Percentiles rank a stretch among this genome's conserved stretches.
Evolutionary conservation across 1,140 invertebrate genomes (phyloP).

Genomic region (Sinonovacula constricta): DNA sequence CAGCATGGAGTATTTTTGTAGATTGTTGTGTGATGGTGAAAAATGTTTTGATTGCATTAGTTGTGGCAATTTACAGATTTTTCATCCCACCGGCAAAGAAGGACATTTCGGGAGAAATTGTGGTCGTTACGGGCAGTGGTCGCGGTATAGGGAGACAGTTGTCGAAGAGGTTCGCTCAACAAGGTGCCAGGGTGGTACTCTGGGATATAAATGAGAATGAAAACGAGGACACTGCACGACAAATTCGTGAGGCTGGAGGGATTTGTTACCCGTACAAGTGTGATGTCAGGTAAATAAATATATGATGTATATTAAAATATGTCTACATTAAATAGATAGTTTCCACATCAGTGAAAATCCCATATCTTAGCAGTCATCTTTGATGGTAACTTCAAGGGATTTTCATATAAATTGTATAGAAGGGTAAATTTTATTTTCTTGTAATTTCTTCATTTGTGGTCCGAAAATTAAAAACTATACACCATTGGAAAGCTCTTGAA

Average conservation of each 20-base stretch:
- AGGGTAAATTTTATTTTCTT: too few relatives aligned
- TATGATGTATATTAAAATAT: too few relatives aligned
- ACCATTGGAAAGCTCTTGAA: too few relatives aligned
- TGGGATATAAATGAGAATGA: slow-evolving; percentile 46
- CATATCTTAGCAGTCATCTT: too few relatives aligned
- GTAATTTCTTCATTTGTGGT: too few relatives aligned
- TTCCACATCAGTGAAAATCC: too few relatives aligned
- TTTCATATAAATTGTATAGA: too few relatives aligned
- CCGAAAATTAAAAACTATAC: too few relatives aligned
- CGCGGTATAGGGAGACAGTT: slow-evolving; percentile 91
- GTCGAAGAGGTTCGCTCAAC: slow-evolving; percentile 87
- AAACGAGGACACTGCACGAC: slow-evolving; percentile 22
- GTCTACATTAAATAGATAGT: too few relatives aligned
- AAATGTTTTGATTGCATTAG: slow-evolving; percentile 60
- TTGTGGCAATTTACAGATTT: slow-evolving; percentile 60
- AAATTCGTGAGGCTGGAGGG: slow-evolving; percentile 15
- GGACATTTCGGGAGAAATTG: slow-evolving; percentile 85
- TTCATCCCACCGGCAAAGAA: slow-evolving; percentile 72
- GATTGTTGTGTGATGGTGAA: slow-evolving; percentile 63
- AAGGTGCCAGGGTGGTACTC: slow-evolving; percentile 89
- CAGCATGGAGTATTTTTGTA: slow-evolving; percentile 58
- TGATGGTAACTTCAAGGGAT: too few relatives aligned
- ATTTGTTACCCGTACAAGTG: slow-evolving; percentile 28
- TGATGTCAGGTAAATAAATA: slow-evolving; percentile 46
- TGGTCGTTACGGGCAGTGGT: slow-evolving; percentile 89